Evolutionary conservation across 1,140 invertebrate species (phyloP), one percentile per base, ranked within the genome.

Genomic region (Monochamus saltuarius): DNA sequence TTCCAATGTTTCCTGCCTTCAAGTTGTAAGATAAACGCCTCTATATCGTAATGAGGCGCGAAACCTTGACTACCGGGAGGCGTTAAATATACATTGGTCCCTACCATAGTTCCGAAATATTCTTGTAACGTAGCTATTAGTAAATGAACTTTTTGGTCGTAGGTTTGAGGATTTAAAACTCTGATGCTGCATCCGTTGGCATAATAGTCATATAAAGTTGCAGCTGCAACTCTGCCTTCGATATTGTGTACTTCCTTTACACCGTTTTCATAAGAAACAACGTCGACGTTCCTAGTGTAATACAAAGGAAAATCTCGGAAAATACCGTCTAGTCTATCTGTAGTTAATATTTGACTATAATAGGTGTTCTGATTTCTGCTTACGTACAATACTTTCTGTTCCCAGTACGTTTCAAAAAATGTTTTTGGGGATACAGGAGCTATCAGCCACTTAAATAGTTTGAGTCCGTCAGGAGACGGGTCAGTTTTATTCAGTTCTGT

Each of bases 31-130:
- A 99, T 87, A 77, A 99, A 99, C 11, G 96, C 97, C 81, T 99
- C 97, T 67, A 99, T 98, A 72, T 99, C 97, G 78, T 90, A 99
- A 80, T 99, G 96, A 0, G 97, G 96, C 1, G 97, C 96, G 83
- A 99, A 99, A 0, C 97, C 96, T 83, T 98, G 95, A 68, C 90
- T 91, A 56, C 90, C 89, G 7, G 95, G 88, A 11, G 97, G 97
- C n/a, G 97, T 98, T 45, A 99, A 76, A 74, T 98, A 99, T 10
- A 89, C 84, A 85, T 99, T 99, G 2, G 93, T 90, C 8, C 96
- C 96, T 43, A 96, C 93, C 79, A 95, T 91, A 58, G 90, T 95
- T 46, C 89, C 89, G 74, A 99, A 98, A 73, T 86, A 91, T 78
- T 99, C 97, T 79, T 99, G 97, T 47, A 99, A 77, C 8, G 84